Evolutionary conservation across 2,797 vertebrate species (phyloP), one percentile per base, ranked within the genome.

Genomic region (Sebastes vulpes): DNA sequence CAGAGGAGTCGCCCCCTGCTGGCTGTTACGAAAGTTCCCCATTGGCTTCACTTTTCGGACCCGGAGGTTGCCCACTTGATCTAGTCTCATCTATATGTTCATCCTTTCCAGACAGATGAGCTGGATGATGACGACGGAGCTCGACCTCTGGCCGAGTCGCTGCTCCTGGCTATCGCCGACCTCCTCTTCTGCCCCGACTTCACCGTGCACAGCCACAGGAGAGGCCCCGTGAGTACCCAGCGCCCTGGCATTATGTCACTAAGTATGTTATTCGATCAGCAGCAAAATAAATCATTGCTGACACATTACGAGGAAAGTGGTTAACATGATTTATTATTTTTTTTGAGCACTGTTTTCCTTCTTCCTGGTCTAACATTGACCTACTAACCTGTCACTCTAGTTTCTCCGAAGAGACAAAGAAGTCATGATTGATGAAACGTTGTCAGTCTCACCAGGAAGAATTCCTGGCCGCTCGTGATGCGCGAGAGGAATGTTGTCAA

Each of bases 181-280:
- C 94, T 99, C 81, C 98, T 99, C 57, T 99, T 99, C 96, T 99
- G 98, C 75, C 99, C 98, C 0, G 98, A 99, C 78, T 99, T 99
- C 93, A 99, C 98, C 0, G 98, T 99, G 70, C 98, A 99, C 89
- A 99, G 97, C 90, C 98, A 99, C 86, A 97, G 93, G 77, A 97
- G 95, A 94, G 97, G 96, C 0, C 97, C 97, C 58, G 99, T 99
- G 93, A 97, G 98, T 91, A 63, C 12, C 14, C 26, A 5, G 11
- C 10, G 14, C 52, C 53, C 35, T 61, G 32, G 50, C 28, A 18
- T 3, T 4, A 8, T 18, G 42, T 46, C 23, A n/a, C 65, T 0
- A 60, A 16, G n/a, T 61, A 23, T 58, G 25, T 61, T 50, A 54
- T 48, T 3, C 57, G 18, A 21, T 46, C 6, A 35, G 67, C 50